Percentiles rank a stretch among this genome's conserved stretches.
phyloP scores from a whole-genome alignment of 2,888 invertebrate species.

The Tanytarsus gracilentus region DNA sequence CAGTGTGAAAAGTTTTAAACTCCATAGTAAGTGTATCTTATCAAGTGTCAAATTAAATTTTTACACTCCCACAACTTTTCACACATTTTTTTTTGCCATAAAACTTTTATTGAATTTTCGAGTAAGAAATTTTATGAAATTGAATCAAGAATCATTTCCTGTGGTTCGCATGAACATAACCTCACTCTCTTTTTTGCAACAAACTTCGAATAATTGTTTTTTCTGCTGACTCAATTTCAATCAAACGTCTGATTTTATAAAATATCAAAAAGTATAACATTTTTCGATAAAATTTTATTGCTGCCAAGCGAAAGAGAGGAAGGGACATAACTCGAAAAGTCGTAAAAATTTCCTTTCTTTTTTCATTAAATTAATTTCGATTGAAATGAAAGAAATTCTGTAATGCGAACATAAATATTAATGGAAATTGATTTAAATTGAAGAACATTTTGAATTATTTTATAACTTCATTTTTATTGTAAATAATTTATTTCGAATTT shows the following conservation, averaged over 20 bases:
- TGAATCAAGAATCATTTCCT: background rate
- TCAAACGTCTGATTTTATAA: conserved; percentile 11
- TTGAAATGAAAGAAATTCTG: conserved; percentile 6
- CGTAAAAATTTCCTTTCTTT: conserved; percentile 12
- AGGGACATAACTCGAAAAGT: background rate
- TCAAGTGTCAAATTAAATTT: conserved; percentile 3
- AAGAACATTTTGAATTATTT: too few relatives aligned
- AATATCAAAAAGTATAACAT: conserved; percentile 1
- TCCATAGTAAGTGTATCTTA: conserved; percentile 1
- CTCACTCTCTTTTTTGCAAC: background rate
- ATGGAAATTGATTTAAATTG: too few relatives aligned
- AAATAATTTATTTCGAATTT: too few relatives aligned
- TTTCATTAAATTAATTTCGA: conserved; percentile 14
- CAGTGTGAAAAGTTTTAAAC: background rate
- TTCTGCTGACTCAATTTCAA: conserved; percentile 17
- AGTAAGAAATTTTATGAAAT: too few relatives aligned
- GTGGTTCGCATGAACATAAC: background rate
- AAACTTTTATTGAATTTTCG: background rate
- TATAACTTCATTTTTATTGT: too few relatives aligned
- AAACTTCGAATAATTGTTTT: conserved; percentile 8
- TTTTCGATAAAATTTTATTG: conserved; percentile 10
- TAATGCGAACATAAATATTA: too few relatives aligned
- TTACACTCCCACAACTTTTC: background rate
- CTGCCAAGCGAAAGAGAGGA: background rate
- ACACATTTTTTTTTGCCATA: background rate